Evolutionary conservation across 2,888 invertebrate genomes (phyloP).

Genomic region (Polymixis lichenea): DNA sequence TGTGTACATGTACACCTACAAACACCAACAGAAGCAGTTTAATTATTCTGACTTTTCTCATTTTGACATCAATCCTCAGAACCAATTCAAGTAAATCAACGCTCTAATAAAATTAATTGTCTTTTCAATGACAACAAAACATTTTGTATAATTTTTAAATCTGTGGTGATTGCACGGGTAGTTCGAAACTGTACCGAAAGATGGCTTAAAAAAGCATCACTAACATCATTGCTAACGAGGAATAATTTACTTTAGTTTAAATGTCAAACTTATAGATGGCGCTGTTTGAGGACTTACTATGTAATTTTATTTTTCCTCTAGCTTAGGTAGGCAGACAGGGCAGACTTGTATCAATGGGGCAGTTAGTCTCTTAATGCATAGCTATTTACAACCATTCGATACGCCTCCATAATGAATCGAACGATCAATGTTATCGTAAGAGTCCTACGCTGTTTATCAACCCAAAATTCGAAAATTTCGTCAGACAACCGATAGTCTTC

Average conservation of each 20-base stretch:
- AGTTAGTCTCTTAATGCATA: not conserved
- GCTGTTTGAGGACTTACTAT: not conserved
- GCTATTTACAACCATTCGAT: no score
- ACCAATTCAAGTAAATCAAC: no score
- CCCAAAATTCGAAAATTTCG: no score
- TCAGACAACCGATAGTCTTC: no score
- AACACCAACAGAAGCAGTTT: not conserved
- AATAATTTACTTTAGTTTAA: not conserved
- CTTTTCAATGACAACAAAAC: not conserved
- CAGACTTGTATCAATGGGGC: not conserved
- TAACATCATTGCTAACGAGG: not conserved
- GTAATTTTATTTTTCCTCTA: not conserved
- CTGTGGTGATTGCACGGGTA: not conserved
- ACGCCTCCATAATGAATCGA: no score
- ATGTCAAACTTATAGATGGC: conserved; percentile 8
- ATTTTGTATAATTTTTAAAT: not conserved
- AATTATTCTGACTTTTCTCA: not conserved
- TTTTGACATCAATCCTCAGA: not conserved
- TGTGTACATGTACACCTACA: not conserved
- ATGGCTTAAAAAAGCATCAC: conserved; percentile 16
- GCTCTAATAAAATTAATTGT: not conserved
- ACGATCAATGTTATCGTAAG: no score
- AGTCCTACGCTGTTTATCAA: no score
- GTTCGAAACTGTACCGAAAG: conserved; percentile 14
- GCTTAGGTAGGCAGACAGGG: not conserved